These are phyloP conservation scores for Euura lappo DNA, from an alignment of 1,140 invertebrate genomes.

Conservation along the genomic window DNA sequence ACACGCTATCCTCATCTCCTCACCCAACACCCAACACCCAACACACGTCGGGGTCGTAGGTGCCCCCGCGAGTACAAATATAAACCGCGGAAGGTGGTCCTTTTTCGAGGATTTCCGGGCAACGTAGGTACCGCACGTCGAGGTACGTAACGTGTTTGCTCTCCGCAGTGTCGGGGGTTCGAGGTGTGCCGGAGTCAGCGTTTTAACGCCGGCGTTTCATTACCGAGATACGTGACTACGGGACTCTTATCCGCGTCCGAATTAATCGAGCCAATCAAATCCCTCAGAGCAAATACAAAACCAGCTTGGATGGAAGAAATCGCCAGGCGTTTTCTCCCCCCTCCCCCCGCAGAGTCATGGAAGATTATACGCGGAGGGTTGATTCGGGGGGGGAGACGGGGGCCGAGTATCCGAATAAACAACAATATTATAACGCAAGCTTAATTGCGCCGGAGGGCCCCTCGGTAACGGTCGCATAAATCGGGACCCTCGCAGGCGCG, in stretches of 20 bases:
- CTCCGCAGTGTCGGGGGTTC: neutral
- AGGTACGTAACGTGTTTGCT: too few relatives aligned
- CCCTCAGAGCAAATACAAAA: neutral
- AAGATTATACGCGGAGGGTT: neutral
- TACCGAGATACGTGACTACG: slow-evolving; percentile 47
- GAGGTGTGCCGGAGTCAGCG: slow-evolving; percentile 28
- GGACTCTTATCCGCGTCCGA: slow-evolving; percentile 44
- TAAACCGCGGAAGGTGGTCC: neutral
- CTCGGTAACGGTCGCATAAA: slow-evolving; percentile 56
- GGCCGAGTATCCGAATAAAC: slow-evolving; percentile 50
- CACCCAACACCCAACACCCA: too few relatives aligned
- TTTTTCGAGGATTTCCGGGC: neutral
- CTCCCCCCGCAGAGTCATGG: neutral
- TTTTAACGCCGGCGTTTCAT: slow-evolving; percentile 18
- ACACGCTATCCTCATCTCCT: too few relatives aligned
- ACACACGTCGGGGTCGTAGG: too few relatives aligned
- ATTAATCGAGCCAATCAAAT: slow-evolving; percentile 45
- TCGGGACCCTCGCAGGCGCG: slow-evolving; percentile 40
- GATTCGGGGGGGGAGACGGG: slow-evolving; percentile 25
- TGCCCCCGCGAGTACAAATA: too few relatives aligned
- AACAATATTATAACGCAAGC: slow-evolving; percentile 61
- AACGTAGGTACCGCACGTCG: too few relatives aligned
- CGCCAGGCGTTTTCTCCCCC: neutral
- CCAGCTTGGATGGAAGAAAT: too few relatives aligned
- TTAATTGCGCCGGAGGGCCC: slow-evolving; percentile 57